phyloP scores from a whole-genome alignment of 2,113 vertebrate genomes.

The Benitochromis conjunctus region DNA sequence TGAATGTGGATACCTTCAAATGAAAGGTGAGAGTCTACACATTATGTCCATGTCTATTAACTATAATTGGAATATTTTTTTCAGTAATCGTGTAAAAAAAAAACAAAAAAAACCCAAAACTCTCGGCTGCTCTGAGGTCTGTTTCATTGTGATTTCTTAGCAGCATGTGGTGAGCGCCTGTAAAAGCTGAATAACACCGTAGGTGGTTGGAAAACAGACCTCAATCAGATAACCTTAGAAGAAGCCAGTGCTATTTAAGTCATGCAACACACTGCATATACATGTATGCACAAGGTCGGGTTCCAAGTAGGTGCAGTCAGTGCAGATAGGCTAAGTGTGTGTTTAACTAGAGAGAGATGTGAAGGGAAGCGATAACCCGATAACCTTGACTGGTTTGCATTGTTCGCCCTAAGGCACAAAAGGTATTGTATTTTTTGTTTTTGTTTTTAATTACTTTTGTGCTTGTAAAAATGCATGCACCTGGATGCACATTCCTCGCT shows the following conservation, averaged over 20 bases:
- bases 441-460: not conserved
- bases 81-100: not conserved
- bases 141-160: not conserved
- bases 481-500: conserved; percentile 49
- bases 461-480: conserved; percentile 25
- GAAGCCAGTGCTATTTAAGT: conserved; percentile 21
- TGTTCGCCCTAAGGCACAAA: conserved; percentile 14
- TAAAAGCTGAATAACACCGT: conserved; percentile 11
- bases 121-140: not conserved
- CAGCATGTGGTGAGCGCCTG: not conserved
- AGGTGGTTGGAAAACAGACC: conserved; percentile 29
- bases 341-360: conserved; percentile 19
- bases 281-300: not conserved
- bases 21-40: not conserved
- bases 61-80: not conserved
- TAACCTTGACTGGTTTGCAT: conserved; percentile 24
- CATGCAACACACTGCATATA: not conserved
- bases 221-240: conserved; percentile 13
- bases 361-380: not conserved
- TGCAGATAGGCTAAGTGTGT: conserved; percentile 4
- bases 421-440: conserved; percentile 37
- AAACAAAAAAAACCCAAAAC: not conserved
- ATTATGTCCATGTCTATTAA: not conserved
- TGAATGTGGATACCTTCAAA: not conserved
- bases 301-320: conserved; percentile 16